Conservation (phyloP, 2,113 vertebrate species). For the Orycteropus afer region DNA sequence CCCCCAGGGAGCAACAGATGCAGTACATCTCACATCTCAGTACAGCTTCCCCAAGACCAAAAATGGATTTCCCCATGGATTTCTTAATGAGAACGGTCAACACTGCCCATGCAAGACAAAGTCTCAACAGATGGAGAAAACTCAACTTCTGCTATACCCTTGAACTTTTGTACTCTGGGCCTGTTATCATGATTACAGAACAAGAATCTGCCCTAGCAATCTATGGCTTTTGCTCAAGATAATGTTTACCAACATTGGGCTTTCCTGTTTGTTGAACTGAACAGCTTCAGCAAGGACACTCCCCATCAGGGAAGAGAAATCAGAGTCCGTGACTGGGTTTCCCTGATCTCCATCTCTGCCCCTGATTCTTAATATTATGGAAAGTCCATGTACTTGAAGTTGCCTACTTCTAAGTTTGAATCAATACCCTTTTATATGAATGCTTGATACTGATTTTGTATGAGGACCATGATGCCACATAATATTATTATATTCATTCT, state of each 20-base stretch:
- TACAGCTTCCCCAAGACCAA: background rate
- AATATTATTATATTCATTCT: background rate
- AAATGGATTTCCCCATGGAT: accelerated
- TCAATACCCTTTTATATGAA: accelerated
- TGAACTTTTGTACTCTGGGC: background rate
- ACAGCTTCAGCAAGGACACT: background rate
- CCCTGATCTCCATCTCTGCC: accelerated
- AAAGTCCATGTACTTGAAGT: accelerated
- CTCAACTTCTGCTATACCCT: background rate
- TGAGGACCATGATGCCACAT: background rate
- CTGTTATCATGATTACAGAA: background rate
- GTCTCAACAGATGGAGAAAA: background rate
- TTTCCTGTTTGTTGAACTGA: background rate
- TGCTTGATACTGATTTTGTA: background rate
- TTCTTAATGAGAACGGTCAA: background rate
- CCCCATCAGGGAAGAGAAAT: background rate
- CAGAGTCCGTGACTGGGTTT: background rate
- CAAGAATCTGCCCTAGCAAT: background rate
- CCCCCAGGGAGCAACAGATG: background rate
- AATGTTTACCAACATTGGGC: background rate
- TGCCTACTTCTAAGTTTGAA: background rate
- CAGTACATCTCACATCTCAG: background rate
- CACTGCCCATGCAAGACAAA: accelerated
- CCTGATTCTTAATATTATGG: accelerated
- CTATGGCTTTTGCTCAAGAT: background rate